Percentiles rank a stretch among this genome's conserved stretches.
These are phyloP conservation scores for Pseudanteris insignis DNA, from an alignment of 2,888 invertebrate genomes.

Conservation along the genomic window DNA sequence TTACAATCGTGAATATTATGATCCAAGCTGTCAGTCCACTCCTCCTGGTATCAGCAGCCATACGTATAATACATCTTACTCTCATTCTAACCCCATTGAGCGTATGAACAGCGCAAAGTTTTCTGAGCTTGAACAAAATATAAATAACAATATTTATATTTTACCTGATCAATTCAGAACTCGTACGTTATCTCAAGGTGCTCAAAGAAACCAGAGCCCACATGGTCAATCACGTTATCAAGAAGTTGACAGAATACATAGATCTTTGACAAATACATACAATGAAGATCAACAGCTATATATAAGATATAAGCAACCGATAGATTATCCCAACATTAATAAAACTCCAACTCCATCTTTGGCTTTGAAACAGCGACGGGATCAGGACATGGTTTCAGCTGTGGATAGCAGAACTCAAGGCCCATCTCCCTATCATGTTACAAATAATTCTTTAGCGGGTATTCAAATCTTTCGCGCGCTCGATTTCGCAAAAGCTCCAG, in stretches of 20 bases:
- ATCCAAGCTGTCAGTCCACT: conserved; percentile 37
- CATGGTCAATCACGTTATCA: conserved; percentile 51
- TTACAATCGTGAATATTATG: conserved; percentile 47
- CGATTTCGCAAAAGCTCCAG: conserved; percentile 27
- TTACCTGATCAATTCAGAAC: conserved; percentile 60
- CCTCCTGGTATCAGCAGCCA: conserved; percentile 48
- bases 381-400: conserved; percentile 14
- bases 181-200: conserved; percentile 62
- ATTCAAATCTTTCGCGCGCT: conserved; percentile 30
- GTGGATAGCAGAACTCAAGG: conserved; percentile 26
- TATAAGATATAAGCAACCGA: too few species aligned
- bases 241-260: conserved; percentile 54
- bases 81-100: conserved; percentile 49
- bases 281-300: conserved; percentile 60
- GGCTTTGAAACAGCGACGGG: too few species aligned
- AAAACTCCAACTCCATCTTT: not conserved
- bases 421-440: too few species aligned
- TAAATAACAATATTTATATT: conserved; percentile 62
- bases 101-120: conserved; percentile 52
- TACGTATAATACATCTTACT: conserved; percentile 48
- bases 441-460: conserved; percentile 37
- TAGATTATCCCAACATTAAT: not conserved
- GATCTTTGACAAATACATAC: conserved; percentile 58
- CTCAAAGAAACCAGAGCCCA: conserved; percentile 49
- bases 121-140: conserved; percentile 58